A percentile compares a stretch with the other conserved stretches of the same genome.
Evolutionary conservation across 2,113 vertebrate genomes (phyloP).

Genomic region (Psophia crepitans): DNA sequence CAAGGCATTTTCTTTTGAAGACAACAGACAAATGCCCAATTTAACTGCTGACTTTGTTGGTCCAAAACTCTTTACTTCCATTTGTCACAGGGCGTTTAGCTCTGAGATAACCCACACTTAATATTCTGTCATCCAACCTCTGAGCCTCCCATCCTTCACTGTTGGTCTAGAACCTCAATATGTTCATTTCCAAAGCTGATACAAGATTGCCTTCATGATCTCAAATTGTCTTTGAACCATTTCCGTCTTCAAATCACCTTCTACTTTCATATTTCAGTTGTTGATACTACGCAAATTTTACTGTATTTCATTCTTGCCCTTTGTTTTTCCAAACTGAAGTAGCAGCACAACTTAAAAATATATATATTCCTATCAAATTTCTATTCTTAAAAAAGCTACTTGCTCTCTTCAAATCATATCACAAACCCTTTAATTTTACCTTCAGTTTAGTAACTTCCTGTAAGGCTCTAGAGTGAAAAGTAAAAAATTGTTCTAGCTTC

Average conservation of each 20-base stretch:
- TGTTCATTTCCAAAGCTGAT: background rate
- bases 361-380: background rate
- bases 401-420: background rate
- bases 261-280: background rate
- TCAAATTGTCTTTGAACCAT: background rate
- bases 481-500: background rate
- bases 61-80: background rate
- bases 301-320: background rate
- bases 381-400: background rate
- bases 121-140: background rate
- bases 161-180: background rate
- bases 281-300: background rate
- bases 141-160: background rate
- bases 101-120: background rate
- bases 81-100: background rate
- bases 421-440: background rate
- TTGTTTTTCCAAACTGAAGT: background rate
- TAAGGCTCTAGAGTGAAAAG: background rate
- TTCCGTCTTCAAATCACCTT: background rate
- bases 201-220: background rate
- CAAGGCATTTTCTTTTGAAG: background rate
- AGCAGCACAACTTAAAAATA: background rate
- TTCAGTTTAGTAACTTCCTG: background rate
- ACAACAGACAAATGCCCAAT: background rate
- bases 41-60: background rate